Evolutionary conservation across 2,888 invertebrate genomes (phyloP).

Genomic region (Archaeoteleia sp.): DNA sequence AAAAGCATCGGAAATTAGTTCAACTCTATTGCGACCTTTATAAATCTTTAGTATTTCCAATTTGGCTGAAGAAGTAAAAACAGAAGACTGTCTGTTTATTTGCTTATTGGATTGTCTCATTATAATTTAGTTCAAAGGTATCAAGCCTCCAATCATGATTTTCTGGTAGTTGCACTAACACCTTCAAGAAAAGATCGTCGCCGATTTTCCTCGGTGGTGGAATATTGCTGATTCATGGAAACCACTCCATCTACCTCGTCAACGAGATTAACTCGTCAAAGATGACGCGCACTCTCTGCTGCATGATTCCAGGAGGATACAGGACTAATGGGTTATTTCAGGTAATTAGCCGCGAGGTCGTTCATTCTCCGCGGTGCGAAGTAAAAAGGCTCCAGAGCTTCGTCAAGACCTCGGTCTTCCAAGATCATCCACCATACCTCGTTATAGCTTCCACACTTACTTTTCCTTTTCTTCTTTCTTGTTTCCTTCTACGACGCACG

Average conservation of each 20-base stretch:
- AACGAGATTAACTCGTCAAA: conserved; percentile 70
- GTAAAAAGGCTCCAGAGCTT: conserved; percentile 31
- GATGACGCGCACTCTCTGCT: conserved; percentile 62
- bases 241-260: conserved; percentile 51
- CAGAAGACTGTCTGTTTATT: no score
- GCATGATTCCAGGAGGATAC: conserved; percentile 66
- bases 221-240: conserved; percentile 72
- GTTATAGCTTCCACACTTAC: conserved; percentile 13
- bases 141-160: conserved; percentile 4
- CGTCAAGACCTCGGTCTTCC: conserved; percentile 12
- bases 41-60: no score
- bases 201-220: conserved; percentile 62
- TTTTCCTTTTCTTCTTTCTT: conserved; percentile 29
- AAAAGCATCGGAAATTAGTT: no score
- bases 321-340: conserved; percentile 71
- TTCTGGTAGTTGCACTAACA: conserved; percentile 1
- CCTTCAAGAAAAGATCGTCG: conserved; percentile 4
- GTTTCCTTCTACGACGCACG: neutral
- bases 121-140: no score
- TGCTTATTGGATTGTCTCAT: no score
- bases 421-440: conserved; percentile 7
- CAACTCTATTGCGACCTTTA: no score
- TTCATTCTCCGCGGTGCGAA: conserved; percentile 47
- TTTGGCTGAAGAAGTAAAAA: no score
- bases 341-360: conserved; percentile 66